Evolutionary conservation across 2,113 vertebrate genomes (phyloP).

Genomic region (Rynchops niger): DNA sequence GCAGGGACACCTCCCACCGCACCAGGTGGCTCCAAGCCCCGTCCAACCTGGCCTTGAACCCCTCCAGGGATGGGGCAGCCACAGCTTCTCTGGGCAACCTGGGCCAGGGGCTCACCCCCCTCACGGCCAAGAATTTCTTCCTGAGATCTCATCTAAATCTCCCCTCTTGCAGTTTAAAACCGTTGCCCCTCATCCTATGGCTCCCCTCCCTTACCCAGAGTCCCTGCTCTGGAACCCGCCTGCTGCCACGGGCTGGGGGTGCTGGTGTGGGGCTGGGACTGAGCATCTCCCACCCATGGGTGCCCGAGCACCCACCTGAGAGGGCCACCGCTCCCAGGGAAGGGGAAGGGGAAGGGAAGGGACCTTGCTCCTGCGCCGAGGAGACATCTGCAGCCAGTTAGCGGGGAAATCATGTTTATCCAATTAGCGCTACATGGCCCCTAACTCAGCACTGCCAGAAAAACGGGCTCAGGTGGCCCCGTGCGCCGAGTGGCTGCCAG

Average conservation of each 20-base stretch:
- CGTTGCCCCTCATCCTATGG: no score
- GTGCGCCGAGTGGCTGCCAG: fast-evolving
- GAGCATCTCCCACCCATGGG: not conserved
- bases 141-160: not conserved
- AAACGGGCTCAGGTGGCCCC: not conserved
- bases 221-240: not conserved
- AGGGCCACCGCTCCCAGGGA: no score
- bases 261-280: not conserved
- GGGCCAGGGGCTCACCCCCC: not conserved
- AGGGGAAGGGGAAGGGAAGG: no score
- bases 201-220: not conserved
- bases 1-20: not conserved
- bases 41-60: not conserved
- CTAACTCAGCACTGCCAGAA: not conserved
- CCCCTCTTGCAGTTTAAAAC: no score
- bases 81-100: not conserved
- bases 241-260: not conserved
- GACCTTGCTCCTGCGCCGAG: not conserved
- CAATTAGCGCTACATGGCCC: not conserved
- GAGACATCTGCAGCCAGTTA: constrained; percentile 4
- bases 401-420: constrained; percentile 11
- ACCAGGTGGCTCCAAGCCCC: not conserved
- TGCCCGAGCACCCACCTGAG: fast-evolving
- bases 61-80: not conserved
- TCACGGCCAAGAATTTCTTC: not conserved